These are phyloP conservation scores for Mustela lutreola DNA, from an alignment of 2,113 vertebrate genomes.

Conservation along the genomic window DNA sequence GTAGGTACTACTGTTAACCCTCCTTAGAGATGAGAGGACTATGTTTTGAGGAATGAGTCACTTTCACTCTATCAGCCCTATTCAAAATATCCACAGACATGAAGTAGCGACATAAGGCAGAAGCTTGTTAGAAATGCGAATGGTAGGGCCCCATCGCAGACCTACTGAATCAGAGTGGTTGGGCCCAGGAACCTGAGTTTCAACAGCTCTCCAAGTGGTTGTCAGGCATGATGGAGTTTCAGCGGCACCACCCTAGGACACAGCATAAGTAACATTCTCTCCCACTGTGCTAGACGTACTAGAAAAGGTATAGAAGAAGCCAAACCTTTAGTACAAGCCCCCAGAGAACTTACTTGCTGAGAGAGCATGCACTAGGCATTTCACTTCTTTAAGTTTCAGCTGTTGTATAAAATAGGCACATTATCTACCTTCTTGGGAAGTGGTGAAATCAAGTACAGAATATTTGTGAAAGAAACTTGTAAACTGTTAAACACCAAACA, in stretches of 20 bases:
- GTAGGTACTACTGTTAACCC: not conserved
- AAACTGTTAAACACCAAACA: not conserved
- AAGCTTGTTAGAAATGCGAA: not conserved
- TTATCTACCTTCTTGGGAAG: not conserved
- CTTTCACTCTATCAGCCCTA: not conserved
- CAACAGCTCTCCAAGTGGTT: not conserved
- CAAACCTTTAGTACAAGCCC: not conserved
- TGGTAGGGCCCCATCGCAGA: not conserved
- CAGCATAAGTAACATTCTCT: not conserved
- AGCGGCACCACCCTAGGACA: not conserved
- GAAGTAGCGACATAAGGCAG: not conserved
- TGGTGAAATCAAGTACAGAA: not conserved
- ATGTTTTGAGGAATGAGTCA: not conserved
- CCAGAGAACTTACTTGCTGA: not conserved
- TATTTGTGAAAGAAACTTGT: not conserved
- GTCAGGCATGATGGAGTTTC: not conserved
- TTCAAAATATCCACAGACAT: not conserved
- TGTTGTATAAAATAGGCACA: not conserved
- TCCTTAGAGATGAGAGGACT: not conserved
- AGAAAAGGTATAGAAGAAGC: not conserved
- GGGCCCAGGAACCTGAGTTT: not conserved
- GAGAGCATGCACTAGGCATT: not conserved
- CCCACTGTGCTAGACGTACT: not conserved
- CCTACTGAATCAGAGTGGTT: not conserved
- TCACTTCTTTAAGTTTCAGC: not conserved